Base-by-base conservation (phyloP, 2,797 vertebrate species). In the Poeciliopsis infans region DNA sequence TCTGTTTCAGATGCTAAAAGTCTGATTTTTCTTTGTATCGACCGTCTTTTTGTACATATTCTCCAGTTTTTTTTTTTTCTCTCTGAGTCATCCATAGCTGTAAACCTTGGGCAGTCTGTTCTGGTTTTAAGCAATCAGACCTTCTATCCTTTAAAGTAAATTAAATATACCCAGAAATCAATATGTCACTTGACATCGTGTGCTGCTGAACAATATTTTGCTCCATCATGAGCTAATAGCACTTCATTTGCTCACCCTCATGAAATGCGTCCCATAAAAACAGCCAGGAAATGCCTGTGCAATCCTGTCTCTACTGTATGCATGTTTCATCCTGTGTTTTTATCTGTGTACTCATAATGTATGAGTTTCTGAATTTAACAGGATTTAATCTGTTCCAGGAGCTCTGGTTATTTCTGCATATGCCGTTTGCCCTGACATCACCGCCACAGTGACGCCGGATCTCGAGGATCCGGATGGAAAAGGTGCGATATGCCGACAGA, bases 361-460 rank as follows among this genome's bases (percentile, higher is more conserved):
- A 28, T 12, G 5, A 41, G 5, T 69, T 23, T 66, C 23, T 49
- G 13, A 69, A 7, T 64, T 2, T 55, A 0, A 1, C 18, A 4
- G 6, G 7, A 23, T 77, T 53, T 41, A 47, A 72, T 90, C 33
- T 78, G 23, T 79, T 84, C 25, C 91, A 98, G 98, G 98, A 12
- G 95, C 97, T 0, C 91, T 98, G 86, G 97, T 99, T 73, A 96
- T 99, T 90, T 99, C 98, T 0, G 95, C 96, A 8, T 99, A 99
- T 18, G 97, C 97, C 0, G 96, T 97, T 49, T 98, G 97, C 82
- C 97, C 97, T 13, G 97, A 98, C 86, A 96, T 99, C 91, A 97
- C 96, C 1, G 96, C 96, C 87, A 99, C 97, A 0, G 95, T 98
- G 77, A 98, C 97, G 0, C 97, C 97, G 0, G 97, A 99, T 89